Evolutionary conservation across 2,113 vertebrate genomes (phyloP).

Genomic region (Tamias sibiricus): DNA sequence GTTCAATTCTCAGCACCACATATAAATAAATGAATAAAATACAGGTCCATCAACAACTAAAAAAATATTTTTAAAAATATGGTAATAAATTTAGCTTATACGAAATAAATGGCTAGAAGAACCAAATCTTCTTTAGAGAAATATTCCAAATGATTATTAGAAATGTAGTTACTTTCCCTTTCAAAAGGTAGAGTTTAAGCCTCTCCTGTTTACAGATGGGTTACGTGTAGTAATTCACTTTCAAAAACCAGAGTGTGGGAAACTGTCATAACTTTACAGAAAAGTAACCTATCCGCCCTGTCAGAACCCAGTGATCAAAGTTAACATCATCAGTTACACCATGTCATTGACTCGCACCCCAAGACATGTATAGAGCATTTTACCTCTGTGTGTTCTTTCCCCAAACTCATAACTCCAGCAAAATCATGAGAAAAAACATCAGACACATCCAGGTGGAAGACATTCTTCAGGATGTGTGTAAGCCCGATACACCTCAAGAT

Average conservation of each 20-base stretch:
- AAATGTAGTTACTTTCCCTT: background rate
- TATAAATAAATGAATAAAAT: no score
- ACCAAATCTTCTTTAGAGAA: background rate
- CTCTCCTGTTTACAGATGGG: background rate
- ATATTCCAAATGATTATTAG: background rate
- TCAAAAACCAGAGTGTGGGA: background rate
- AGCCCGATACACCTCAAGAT: background rate
- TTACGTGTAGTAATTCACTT: background rate
- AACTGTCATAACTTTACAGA: background rate
- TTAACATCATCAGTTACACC: background rate
- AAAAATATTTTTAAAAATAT: no score
- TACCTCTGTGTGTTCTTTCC: background rate
- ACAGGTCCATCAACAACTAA: no score
- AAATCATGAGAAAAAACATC: background rate
- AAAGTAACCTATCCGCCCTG: background rate
- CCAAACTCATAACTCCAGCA: background rate
- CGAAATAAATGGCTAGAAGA: background rate
- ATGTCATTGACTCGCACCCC: background rate
- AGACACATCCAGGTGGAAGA: background rate
- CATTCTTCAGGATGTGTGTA: background rate
- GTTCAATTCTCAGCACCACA: no score
- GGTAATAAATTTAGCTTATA: slow-evolving; percentile 2
- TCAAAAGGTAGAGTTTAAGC: background rate
- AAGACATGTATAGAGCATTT: background rate
- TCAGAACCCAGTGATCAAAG: background rate